phyloP scores from a whole-genome alignment of 2,797 vertebrate species.

The Danio jaintianensis region DNA sequence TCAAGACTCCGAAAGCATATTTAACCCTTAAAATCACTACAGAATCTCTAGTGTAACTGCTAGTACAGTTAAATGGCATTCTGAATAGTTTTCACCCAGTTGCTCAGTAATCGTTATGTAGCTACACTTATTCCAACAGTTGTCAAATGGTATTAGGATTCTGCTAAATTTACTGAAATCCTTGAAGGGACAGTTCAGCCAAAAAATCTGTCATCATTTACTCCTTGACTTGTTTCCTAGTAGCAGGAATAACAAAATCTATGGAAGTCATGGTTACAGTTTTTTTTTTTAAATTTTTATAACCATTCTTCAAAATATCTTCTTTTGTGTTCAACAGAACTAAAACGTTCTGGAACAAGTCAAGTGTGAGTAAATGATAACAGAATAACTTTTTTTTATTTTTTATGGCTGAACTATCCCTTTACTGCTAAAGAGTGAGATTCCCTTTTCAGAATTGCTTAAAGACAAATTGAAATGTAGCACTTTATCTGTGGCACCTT shows the following conservation, averaged over 20 bases:
- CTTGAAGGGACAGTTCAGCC: no score
- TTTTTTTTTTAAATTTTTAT: no score
- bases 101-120: neutral
- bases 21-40: neutral
- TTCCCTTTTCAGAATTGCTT: neutral
- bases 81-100: neutral
- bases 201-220: no score
- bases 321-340: no score
- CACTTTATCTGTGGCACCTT: conserved; percentile 19
- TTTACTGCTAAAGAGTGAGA: neutral
- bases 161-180: neutral
- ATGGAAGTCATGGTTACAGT: no score
- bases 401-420: no score
- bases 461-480: neutral
- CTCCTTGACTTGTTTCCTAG: no score
- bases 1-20: neutral
- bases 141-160: neutral
- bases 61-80: neutral
- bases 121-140: conserved; percentile 24
- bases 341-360: no score
- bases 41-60: neutral
- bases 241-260: no score
- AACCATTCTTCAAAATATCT: no score
- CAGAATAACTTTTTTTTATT: no score
- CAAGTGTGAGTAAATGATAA: no score